Base-by-base conservation (phyloP, 2,113 vertebrate genomes). In the Ondatra zibethicus region DNA sequence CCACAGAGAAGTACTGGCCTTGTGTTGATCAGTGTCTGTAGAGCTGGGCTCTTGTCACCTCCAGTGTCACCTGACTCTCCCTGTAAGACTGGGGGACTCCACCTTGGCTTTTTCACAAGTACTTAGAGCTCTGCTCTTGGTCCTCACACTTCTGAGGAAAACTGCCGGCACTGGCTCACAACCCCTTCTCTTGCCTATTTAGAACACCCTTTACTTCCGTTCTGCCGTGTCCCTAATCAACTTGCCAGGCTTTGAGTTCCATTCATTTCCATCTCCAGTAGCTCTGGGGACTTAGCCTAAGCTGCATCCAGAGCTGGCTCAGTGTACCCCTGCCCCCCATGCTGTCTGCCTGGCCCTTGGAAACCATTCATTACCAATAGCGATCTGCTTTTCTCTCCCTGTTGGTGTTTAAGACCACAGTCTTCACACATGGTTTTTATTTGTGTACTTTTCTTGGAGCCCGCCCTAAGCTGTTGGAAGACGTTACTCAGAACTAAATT, bases 401-500 rank as follows among this genome's bases (percentile, higher is more conserved):
- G 0, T 14, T 29, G 39, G 10, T 33, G 88, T 82, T 89, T 33
- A 86, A 88, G 81, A 84, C 80, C 65, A 65, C 82, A 81, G 52
- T 77, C 61, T 93, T 90, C 84, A 92, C 75, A 61, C 7, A 8
- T 33, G 61, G 96, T 25, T 96, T 96, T 95, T 94, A 95, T 96
- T 88, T 97, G 65, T 96, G 90, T 95, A 61, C 80, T 96, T 93
- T 92, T 89, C 58, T 81, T 42, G 21, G 65, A 91, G 77, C 87
- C 88, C 68, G 77, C 87, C 88, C 68, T 42, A 76, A 92, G 91
- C 92, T 96, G 87, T 58, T 95, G 93, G 95, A 52, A 89, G 95
- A 88, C 92, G 96, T 95, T 96, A 96, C 92, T 96, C 93, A 96
- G 95, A 84, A 92, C 90, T 88, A 42, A 81, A 31, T 93, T 93